A percentile compares a stretch with the other conserved stretches of the same genome.
These are phyloP conservation scores for Tetramorium alpestre DNA, from an alignment of 1,140 invertebrate species.

Conservation along the genomic window DNA sequence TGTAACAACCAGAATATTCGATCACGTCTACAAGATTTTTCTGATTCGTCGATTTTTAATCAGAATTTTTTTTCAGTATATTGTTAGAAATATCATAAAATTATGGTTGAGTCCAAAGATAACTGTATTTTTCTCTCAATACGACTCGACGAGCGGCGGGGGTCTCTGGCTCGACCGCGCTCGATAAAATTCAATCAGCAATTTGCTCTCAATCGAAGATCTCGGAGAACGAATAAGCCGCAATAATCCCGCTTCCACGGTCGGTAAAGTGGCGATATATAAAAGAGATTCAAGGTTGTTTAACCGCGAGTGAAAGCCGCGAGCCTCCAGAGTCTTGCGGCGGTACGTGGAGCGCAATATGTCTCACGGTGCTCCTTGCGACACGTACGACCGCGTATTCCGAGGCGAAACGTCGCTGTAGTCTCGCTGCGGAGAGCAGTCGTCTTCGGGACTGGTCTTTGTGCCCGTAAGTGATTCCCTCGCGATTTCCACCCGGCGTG, in stretches of 20 bases:
- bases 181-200: constrained; percentile 1
- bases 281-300: constrained; percentile 62
- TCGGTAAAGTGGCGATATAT: constrained; percentile 59
- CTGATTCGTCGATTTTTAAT: no score
- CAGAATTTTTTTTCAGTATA: no score
- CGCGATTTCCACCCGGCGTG: neutral
- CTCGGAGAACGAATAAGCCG: neutral
- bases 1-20: no score
- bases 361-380: constrained; percentile 1
- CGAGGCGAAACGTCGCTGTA: neutral
- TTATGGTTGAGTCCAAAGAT: no score
- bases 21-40: no score
- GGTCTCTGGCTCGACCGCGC: neutral
- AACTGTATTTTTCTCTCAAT: no score
- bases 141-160: neutral
- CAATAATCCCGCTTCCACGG: constrained; percentile 9
- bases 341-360: constrained; percentile 53
- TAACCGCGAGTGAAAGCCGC: constrained; percentile 69
- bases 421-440: neutral
- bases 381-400: neutral
- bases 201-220: neutral
- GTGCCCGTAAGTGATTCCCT: constrained; percentile 10
- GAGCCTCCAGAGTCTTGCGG: constrained; percentile 60
- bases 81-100: no score
- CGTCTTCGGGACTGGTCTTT: neutral